Evolutionary conservation across 2,797 vertebrate species (phyloP).

Genomic region (Phataginus tricuspis): DNA sequence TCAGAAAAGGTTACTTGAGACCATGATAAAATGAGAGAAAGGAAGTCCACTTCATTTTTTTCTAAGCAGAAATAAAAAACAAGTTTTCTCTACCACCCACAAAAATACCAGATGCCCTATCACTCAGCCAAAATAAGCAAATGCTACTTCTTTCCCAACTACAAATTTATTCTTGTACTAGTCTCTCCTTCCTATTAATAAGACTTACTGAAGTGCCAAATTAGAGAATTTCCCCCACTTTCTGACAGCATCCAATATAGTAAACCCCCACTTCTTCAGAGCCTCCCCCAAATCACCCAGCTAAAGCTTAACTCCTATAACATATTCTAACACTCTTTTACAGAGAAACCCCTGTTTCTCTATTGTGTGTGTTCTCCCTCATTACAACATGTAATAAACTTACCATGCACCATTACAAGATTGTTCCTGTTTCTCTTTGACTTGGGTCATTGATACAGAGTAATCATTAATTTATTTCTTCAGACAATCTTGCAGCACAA

Average conservation of each 20-base stretch:
- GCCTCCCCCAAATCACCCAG: neutral
- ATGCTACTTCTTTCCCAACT: neutral
- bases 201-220: neutral
- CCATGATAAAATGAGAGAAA: neutral
- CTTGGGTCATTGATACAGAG: neutral
- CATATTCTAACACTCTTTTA: neutral
- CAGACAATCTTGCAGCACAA: neutral
- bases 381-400: neutral
- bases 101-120: neutral
- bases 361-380: neutral
- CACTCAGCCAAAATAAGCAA: neutral
- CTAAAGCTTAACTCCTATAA: neutral
- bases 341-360: neutral
- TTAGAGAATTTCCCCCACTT: neutral
- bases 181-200: neutral
- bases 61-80: neutral
- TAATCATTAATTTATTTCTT: neutral
- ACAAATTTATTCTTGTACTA: neutral
- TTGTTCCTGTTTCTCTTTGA: neutral
- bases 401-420: neutral
- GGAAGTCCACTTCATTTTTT: neutral
- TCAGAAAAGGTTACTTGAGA: constrained; percentile 16
- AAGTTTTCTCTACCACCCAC: neutral
- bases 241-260: neutral
- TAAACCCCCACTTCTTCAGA: neutral